Base-by-base conservation (phyloP, 2,888 invertebrate species). In the Eledona agricola region DNA sequence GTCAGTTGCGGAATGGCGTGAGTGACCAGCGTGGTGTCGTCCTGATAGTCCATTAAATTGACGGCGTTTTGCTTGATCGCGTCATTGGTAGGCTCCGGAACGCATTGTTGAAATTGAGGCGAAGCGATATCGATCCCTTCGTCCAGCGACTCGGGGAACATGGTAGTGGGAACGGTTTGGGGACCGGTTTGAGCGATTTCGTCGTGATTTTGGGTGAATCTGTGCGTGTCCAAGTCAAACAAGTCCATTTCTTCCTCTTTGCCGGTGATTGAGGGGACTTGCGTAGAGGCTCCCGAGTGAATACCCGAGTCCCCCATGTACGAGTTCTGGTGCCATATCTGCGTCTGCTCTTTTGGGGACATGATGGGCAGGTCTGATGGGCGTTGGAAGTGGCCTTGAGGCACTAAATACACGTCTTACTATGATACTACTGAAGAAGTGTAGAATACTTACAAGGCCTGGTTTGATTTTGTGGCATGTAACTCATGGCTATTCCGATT, bases 91-190 rank as follows among this genome's bases (percentile, higher is more conserved):
- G 98, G 97, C 73, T 97, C 96, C 12, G 97, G 86, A 61, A 98
- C 81, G 67, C 96, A 88, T 75, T 97, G 96, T 2, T 96, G 95
- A 71, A 96, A 89, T 76, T 96, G 96, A 3, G 96, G 96, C 5
- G 96, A 96, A n/a, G 96, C 96, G 64, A 97, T 96, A 78, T 96
- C 94, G 55, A 94, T 93, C 29, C 96, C 96, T 78, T 96, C 97
- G 71, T 96, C 96, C 66, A 97, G 78, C 1, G 96, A 97, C 78
- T 98, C 98, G 0, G 97, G 97, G 74, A 98, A 99, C 96, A 99
- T 97, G 28, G 98, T 98, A 0, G 96, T 97, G 5, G 98, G 87
- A 11, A 99, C 96, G 60, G 98, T 88, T 74, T 96, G 96, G 0
- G 96, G 93, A 40, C 98, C 89, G 0, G 97, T 96, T 75, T 96